phyloP scores from a whole-genome alignment of 2,113 vertebrate species.

The Puffinus mauretanicus region DNA sequence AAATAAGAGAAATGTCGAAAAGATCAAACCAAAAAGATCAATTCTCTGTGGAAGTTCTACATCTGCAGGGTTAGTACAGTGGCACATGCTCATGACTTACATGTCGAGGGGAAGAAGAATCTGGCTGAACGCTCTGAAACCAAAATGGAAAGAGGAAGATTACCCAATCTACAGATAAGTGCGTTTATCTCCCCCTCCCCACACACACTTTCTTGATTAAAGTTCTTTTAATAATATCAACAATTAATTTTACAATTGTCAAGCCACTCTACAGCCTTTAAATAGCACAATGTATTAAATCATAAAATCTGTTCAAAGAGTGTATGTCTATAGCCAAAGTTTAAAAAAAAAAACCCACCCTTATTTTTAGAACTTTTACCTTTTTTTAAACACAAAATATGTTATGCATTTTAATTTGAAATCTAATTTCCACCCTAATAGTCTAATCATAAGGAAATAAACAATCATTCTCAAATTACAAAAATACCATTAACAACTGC shows the following conservation, averaged over 20 bases:
- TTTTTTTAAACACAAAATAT: neutral
- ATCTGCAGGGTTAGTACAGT: constrained; percentile 29
- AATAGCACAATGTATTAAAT: neutral
- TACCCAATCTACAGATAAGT: neutral
- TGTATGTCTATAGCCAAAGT: neutral
- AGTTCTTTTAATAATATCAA: neutral
- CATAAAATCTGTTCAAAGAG: neutral
- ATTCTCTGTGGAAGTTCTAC: constrained; percentile 19
- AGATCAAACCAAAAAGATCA: neutral
- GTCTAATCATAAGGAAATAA: neutral
- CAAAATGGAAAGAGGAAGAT: constrained; percentile 17
- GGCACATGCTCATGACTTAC: constrained; percentile 76
- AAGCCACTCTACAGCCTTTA: neutral
- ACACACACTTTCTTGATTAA: neutral
- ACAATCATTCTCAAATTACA: neutral
- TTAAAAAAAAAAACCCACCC: too few relatives aligned
- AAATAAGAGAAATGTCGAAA: neutral
- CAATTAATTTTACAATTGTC: neutral
- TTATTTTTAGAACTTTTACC: neutral
- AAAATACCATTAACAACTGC: neutral
- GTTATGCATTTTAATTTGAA: neutral
- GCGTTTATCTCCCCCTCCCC: neutral
- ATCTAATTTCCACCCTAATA: neutral
- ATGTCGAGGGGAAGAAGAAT: constrained; percentile 97
- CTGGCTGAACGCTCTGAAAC: constrained; percentile 94